Conservation (phyloP, 2,113 vertebrate species). For the Anarhynchus alexandrinus region DNA sequence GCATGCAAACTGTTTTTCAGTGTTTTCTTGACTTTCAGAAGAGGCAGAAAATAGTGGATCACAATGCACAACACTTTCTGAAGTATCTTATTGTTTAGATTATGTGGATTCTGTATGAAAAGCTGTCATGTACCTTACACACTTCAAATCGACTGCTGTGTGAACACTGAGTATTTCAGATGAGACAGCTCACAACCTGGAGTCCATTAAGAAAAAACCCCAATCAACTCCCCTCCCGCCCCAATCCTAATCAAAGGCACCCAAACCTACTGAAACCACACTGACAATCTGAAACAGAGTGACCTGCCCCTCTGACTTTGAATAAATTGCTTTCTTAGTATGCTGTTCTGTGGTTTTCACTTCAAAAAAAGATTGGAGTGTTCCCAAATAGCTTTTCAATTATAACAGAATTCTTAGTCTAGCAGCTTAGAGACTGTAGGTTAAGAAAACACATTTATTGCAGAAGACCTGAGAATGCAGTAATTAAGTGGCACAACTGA, state of each 20-base stretch:
- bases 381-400: constrained; percentile 63
- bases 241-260: background rate
- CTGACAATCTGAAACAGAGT: background rate
- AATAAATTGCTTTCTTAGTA: constrained; percentile 45
- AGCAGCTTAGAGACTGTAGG: constrained; percentile 48
- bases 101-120: background rate
- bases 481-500: constrained; percentile 67
- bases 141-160: background rate
- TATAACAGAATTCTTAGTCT: constrained; percentile 53
- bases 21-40: background rate
- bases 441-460: constrained; percentile 68
- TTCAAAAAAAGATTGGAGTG: constrained; percentile 26
- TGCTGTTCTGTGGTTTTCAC: background rate
- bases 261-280: background rate
- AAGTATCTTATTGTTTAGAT: constrained; percentile 18
- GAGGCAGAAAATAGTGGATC: background rate
- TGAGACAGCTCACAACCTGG: background rate
- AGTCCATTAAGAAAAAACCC: background rate
- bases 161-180: background rate
- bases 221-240: background rate
- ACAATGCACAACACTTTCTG: background rate
- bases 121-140: background rate
- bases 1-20: background rate
- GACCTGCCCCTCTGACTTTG: background rate
- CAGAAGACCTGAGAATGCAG: background rate